Conservation (phyloP, 2,888 invertebrate species). For the Crepidodera aurea region DNA sequence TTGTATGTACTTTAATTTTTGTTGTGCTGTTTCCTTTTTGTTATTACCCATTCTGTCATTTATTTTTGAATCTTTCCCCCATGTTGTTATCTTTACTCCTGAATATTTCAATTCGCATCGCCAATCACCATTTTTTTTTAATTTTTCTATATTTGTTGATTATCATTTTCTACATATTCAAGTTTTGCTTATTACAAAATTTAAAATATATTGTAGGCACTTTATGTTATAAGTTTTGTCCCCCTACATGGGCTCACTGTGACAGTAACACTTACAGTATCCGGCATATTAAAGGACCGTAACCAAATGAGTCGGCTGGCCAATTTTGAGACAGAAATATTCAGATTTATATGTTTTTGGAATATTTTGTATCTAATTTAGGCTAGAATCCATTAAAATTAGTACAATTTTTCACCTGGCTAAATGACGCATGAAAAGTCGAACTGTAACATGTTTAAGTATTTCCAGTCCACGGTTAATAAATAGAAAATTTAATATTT, state of each 20-base stretch:
- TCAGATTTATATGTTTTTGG: constrained; percentile 12
- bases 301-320: not conserved
- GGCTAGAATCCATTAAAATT: not conserved
- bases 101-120: too few relatives aligned
- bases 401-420: not conserved
- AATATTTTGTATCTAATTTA: not conserved
- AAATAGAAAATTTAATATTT: not conserved
- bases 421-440: constrained; percentile 1
- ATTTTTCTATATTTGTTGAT: too few relatives aligned
- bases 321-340: constrained; percentile 3
- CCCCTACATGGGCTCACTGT: not conserved
- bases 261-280: not conserved
- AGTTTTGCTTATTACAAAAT: too few relatives aligned
- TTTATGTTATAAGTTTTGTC: too few relatives aligned
- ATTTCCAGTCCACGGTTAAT: not conserved
- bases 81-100: too few relatives aligned
- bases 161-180: too few relatives aligned
- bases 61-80: too few relatives aligned
- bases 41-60: too few relatives aligned
- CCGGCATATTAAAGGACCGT: constrained; percentile 8
- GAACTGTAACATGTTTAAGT: constrained; percentile 1
- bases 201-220: too few relatives aligned
- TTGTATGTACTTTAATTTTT: too few relatives aligned
- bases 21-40: too few relatives aligned
- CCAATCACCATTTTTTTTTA: too few relatives aligned